These are phyloP conservation scores for Saturnia japonica DNA, from an alignment of 2,888 invertebrate genomes.

Conservation along the genomic window DNA sequence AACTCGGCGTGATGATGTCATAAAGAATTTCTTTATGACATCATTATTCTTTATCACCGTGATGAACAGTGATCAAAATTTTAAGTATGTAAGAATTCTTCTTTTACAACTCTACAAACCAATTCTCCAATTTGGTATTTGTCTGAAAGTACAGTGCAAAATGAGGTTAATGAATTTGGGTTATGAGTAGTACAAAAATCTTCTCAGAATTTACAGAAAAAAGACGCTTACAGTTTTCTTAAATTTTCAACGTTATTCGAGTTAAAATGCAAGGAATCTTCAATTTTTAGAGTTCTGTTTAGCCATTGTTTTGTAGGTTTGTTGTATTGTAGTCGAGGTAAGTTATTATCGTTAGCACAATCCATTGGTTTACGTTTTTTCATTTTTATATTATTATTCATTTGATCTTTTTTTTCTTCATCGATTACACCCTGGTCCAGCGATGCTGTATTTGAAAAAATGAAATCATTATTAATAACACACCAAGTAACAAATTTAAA, in stretches of 20 bases:
- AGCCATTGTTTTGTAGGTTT: constrained; percentile 62
- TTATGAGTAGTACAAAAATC: background rate
- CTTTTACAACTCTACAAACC: constrained; percentile 34
- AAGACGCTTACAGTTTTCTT: constrained; percentile 55
- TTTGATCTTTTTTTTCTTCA: background rate
- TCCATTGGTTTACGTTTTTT: background rate
- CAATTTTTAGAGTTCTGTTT: constrained; percentile 38
- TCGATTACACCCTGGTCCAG: background rate
- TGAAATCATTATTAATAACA: background rate
- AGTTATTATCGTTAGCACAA: background rate
- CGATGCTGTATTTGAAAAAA: background rate
- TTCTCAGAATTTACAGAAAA: constrained; percentile 10
- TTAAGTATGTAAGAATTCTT: too few relatives aligned
- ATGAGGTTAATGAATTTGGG: background rate
- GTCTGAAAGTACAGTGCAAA: constrained; percentile 41
- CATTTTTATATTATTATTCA: background rate
- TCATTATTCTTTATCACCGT: too few relatives aligned
- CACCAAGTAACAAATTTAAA: background rate
- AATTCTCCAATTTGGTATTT: constrained; percentile 50
- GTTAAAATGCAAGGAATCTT: constrained; percentile 18
- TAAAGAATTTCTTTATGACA: too few relatives aligned
- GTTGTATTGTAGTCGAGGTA: constrained; percentile 21
- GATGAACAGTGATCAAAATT: too few relatives aligned
- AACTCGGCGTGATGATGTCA: too few relatives aligned
- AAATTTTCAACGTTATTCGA: constrained; percentile 44